Base-by-base conservation (phyloP, 2,797 vertebrate genomes). In the Labeo calbasu region DNA sequence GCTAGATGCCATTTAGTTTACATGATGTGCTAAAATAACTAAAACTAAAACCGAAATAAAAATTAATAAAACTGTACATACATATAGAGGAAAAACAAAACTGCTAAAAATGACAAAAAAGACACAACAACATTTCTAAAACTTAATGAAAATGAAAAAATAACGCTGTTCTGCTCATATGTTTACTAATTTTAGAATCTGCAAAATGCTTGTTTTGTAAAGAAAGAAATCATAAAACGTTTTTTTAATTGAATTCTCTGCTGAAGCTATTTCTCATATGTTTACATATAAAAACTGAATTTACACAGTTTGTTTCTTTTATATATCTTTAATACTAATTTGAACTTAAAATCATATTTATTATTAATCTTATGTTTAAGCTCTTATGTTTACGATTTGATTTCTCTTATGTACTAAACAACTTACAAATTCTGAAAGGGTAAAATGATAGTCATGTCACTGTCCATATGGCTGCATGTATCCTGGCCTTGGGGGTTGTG, bases 361-460 rank as follows among this genome's bases (percentile, higher is more conserved):
- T n/a, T n/a, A n/a, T n/a, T n/a, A n/a, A n/a, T n/a, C 11, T 28
- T 14, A 63, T 14, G 14, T n/a, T n/a, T n/a, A 14, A 28, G 23
- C 61, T 28, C 25, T 63, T 28, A 28, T 63, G 6, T 63, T 63
- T 28, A 63, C 28, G 61, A 63, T 14, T 32, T 28, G 28, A 63
- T 63, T 63, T 63, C 2, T 63, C 25, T 63, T 63, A 15, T 32
- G 25, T 17, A 19, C 9, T 55, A n/a, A 32, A 21, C 50, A 55
- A 43, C 1, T 15, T 59, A 40, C 53, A 59, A 19, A 43, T 46
- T 28, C 23, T 32, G 48, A 23, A 23, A 40, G 57, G n/a, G 51
- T 28, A 55, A 83, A 68, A 15, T 51, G 59, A 68, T 75, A 40
- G n/a, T 77, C 71, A 55, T 68, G 81, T 68, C 81, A 53, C 32